Conservation (phyloP, 2,888 invertebrate genomes). For the Thereva nobilitata region DNA sequence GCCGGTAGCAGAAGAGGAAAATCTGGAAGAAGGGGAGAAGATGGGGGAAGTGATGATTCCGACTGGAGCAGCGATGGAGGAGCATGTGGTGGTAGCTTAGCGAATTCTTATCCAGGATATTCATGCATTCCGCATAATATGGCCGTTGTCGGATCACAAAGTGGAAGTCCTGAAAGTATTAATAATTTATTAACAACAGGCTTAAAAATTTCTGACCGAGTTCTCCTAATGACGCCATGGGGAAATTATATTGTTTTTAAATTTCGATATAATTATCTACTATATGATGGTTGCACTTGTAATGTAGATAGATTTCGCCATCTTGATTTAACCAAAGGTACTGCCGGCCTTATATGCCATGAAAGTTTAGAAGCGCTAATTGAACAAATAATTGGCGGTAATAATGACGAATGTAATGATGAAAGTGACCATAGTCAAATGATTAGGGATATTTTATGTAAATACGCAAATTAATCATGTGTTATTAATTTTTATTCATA, state of each 20-base stretch:
- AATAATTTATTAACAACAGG: constrained; percentile 48
- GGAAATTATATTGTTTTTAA: constrained; percentile 55
- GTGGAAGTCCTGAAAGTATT: constrained; percentile 52
- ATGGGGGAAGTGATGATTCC: too few relatives aligned
- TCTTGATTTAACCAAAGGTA: constrained; percentile 52
- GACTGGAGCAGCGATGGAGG: too few relatives aligned
- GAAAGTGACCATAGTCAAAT: too few relatives aligned
- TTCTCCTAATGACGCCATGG: constrained; percentile 54
- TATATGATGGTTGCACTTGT: constrained; percentile 55
- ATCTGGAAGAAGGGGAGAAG: too few relatives aligned
- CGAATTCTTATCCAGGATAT: constrained; percentile 51
- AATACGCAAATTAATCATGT: too few relatives aligned
- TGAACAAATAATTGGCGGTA: too few relatives aligned
- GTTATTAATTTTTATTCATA: too few relatives aligned
- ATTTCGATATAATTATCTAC: constrained; percentile 45
- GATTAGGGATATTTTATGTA: too few relatives aligned
- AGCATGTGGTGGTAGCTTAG: background rate
- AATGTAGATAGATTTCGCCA: constrained; percentile 54
- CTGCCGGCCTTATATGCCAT: constrained; percentile 49
- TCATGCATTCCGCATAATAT: constrained; percentile 46
- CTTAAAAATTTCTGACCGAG: constrained; percentile 52
- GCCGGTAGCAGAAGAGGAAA: too few relatives aligned
- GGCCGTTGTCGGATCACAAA: constrained; percentile 54
- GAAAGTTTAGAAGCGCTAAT: too few relatives aligned
- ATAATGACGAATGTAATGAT: too few relatives aligned